These are phyloP conservation scores for Neosalanx taihuensis DNA, from an alignment of 2,797 vertebrate genomes.

Conservation along the genomic window DNA sequence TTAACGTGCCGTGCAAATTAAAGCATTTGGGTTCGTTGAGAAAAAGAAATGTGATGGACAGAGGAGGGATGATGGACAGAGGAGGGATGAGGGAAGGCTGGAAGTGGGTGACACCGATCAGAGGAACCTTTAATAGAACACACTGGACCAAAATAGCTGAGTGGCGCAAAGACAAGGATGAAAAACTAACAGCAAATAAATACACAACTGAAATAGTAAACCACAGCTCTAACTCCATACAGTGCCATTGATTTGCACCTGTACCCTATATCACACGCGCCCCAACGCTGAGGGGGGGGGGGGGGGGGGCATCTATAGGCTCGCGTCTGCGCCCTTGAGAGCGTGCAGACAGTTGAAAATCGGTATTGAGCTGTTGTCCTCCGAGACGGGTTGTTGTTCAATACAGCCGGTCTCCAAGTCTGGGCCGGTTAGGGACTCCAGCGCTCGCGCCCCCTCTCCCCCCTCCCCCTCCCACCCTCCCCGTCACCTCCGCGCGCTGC, in stretches of 20 bases:
- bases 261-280: not conserved
- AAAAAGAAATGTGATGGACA: conserved; percentile 5
- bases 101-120: conserved; percentile 76
- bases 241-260: not conserved
- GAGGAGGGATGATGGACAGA: conserved; percentile 38
- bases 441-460: conserved; percentile 15
- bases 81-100: conserved; percentile 51
- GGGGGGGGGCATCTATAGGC: not conserved
- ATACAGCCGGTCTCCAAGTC: conserved; percentile 32
- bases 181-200: conserved; percentile 3
- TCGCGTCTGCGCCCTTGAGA: conserved; percentile 31
- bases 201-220: not conserved
- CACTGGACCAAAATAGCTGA: conserved; percentile 67
- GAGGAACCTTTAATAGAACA: conserved; percentile 66
- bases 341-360: not conserved
- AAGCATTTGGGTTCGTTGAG: not conserved
- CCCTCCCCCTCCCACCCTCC: conserved; percentile 10
- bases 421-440: conserved; percentile 55
- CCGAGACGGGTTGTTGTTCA: conserved; percentile 31
- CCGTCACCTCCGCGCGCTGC: conserved; percentile 22
- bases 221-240: not conserved
- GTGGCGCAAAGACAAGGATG: conserved; percentile 50
- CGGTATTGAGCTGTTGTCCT: conserved; percentile 33
- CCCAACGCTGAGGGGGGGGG: too few species aligned
- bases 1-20: not conserved